A percentile compares a stretch with the other conserved stretches of the same genome.
phyloP scores from a whole-genome alignment of 2,113 vertebrate species.

The Hippocampus comes region DNA sequence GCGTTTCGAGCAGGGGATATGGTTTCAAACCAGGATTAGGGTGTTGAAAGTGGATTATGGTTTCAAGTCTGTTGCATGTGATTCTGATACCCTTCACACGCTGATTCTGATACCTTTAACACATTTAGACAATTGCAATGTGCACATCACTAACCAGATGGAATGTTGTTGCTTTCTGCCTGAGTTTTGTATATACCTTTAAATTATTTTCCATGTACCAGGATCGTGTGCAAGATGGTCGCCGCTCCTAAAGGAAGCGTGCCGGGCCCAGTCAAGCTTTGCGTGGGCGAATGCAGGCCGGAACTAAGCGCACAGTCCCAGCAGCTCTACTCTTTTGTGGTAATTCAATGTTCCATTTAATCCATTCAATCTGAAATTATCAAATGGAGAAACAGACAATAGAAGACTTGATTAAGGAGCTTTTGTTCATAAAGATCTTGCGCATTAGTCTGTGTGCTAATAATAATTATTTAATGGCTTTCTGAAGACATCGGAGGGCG shows the following conservation, averaged over 20 bases:
- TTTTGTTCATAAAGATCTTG: slow-evolving; percentile 4
- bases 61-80: too few species aligned
- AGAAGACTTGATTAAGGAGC: not conserved
- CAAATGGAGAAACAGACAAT: not conserved
- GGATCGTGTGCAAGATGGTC: slow-evolving; percentile 96
- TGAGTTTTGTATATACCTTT: not conserved
- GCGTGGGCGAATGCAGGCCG: slow-evolving; percentile 90
- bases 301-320: slow-evolving; percentile 88
- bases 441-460: not conserved
- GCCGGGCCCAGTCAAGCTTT: slow-evolving; percentile 88
- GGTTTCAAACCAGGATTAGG: too few species aligned
- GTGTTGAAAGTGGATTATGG: too few species aligned
- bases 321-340: slow-evolving; percentile 92
- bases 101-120: too few species aligned
- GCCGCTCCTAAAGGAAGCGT: slow-evolving; percentile 73
- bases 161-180: not conserved
- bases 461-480: slow-evolving; percentile 9
- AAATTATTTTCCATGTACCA: slow-evolving; percentile 47
- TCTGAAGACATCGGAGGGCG: not conserved
- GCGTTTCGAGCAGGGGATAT: too few species aligned
- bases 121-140: too few species aligned
- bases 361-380: slow-evolving; percentile 9
- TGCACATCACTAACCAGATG: not conserved
- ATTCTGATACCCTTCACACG: too few species aligned
- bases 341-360: slow-evolving; percentile 61